These are phyloP conservation scores for Lithobates pipiens DNA, from an alignment of 2,797 vertebrate genomes.

Conservation along the genomic window DNA sequence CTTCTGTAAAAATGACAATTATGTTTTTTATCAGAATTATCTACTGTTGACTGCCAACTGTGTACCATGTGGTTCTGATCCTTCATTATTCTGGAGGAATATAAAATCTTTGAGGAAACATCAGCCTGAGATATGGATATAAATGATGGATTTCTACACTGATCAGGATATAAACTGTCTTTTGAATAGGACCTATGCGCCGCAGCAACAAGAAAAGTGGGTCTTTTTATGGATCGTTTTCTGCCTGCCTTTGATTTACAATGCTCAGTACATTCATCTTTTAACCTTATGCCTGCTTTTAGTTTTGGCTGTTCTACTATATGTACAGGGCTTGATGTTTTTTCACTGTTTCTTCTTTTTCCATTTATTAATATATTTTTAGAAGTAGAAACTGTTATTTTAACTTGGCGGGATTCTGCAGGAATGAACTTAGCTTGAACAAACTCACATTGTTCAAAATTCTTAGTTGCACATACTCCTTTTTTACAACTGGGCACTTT, in stretches of 20 bases:
- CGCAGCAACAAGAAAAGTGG: slow-evolving; percentile 63
- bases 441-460: slow-evolving; percentile 71
- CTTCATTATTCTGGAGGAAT: slow-evolving; percentile 64
- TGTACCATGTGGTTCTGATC: slow-evolving; percentile 72
- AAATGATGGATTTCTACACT: slow-evolving; percentile 69
- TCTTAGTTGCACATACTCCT: background rate
- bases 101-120: slow-evolving; percentile 68
- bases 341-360: slow-evolving; percentile 78
- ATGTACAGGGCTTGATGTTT: slow-evolving; percentile 69
- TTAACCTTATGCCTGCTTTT: background rate
- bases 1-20: slow-evolving; percentile 62
- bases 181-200: slow-evolving; percentile 82
- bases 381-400: slow-evolving; percentile 79
- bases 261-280: slow-evolving; percentile 67
- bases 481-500: slow-evolving; percentile 57
- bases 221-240: slow-evolving; percentile 62
- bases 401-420: slow-evolving; percentile 78
- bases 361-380: slow-evolving; percentile 81
- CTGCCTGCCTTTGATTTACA: slow-evolving; percentile 64
- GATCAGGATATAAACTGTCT: slow-evolving; percentile 78
- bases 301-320: slow-evolving; percentile 71
- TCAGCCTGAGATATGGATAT: slow-evolving; percentile 68
- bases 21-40: slow-evolving; percentile 75
- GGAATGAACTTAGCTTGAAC: slow-evolving; percentile 82
- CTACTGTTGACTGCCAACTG: slow-evolving; percentile 77